phyloP scores from a whole-genome alignment of 2,888 invertebrate genomes.

The Galerucella pusilla region DNA sequence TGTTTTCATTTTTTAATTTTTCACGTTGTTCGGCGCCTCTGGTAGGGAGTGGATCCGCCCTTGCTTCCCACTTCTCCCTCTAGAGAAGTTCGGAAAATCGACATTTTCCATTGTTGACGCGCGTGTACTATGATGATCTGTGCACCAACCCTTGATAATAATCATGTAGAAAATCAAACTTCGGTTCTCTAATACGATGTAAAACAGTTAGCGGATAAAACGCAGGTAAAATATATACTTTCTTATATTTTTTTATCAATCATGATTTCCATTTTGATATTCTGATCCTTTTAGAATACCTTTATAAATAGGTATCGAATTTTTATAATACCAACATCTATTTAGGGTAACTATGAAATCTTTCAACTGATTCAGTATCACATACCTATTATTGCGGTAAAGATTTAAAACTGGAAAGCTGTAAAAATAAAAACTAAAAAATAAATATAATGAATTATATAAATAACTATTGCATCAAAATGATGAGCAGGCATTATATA shows the following conservation, averaged over 20 bases:
- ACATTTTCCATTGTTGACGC: slow-evolving; percentile 43
- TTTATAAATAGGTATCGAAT: too few species aligned
- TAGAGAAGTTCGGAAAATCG: slow-evolving; percentile 55
- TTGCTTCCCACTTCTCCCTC: slow-evolving; percentile 42
- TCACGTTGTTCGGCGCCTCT: neutral
- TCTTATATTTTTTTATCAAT: slow-evolving; percentile 6
- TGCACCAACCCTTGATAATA: slow-evolving; percentile 27
- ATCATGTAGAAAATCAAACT: slow-evolving; percentile 19
- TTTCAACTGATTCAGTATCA: too few species aligned
- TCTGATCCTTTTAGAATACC: neutral
- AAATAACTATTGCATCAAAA: too few species aligned
- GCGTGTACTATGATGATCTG: slow-evolving; percentile 47
- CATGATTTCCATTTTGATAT: neutral
- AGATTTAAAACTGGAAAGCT: too few species aligned
- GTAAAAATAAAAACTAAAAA: too few species aligned
- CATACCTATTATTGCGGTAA: too few species aligned
- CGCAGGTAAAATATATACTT: slow-evolving; percentile 17
- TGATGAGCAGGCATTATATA: too few species aligned
- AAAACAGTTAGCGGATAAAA: neutral
- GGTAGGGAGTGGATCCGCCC: slow-evolving; percentile 24
- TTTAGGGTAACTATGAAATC: too few species aligned
- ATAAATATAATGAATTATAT: too few species aligned
- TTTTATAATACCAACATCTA: too few species aligned
- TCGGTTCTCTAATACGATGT: slow-evolving; percentile 11
- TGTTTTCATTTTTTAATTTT: neutral